phyloP scores from a whole-genome alignment of 2,113 vertebrate genomes.

The Hiodon alosoides region DNA sequence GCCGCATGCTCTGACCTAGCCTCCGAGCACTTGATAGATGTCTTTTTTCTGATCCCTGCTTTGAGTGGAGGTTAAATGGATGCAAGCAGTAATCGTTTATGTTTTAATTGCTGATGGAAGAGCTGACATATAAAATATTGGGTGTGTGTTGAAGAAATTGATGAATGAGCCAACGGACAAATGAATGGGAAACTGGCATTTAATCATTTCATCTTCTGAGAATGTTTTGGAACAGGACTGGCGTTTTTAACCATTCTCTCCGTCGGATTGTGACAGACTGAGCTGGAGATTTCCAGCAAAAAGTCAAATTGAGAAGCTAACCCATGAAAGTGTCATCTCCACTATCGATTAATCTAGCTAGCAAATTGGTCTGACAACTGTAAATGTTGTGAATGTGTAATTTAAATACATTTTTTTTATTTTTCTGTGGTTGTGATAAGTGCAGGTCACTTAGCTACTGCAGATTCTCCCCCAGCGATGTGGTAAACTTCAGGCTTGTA shows the following conservation, averaged over 20 bases:
- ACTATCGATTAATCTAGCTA: not conserved
- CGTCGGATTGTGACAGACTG: not conserved
- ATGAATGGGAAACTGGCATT: conserved; percentile 9
- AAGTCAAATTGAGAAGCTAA: not conserved
- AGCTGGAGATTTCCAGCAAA: not conserved
- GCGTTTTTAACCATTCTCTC: not conserved
- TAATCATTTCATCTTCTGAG: not conserved
- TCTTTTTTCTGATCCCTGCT: not conserved
- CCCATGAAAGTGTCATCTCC: not conserved
- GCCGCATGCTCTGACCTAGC: not conserved
- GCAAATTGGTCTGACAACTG: not conserved
- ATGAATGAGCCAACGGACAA: conserved; percentile 16
- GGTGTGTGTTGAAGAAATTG: conserved; percentile 1
- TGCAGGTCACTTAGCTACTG: not conserved
- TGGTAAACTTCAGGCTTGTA: not conserved
- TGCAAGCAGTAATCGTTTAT: not conserved
- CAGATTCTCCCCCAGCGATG: not conserved
- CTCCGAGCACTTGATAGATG: not conserved
- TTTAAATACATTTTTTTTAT: not conserved
- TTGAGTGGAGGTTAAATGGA: conserved; percentile 18
- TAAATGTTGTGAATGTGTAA: too few species aligned
- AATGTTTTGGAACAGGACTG: too few species aligned
- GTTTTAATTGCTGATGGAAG: conserved; percentile 13
- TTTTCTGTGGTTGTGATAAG: not conserved
- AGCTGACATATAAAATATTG: not conserved